Evolutionary conservation across 2,797 vertebrate genomes (phyloP), one percentile per base, ranked within the genome.

Genomic region (Sphenodon punctatus): DNA sequence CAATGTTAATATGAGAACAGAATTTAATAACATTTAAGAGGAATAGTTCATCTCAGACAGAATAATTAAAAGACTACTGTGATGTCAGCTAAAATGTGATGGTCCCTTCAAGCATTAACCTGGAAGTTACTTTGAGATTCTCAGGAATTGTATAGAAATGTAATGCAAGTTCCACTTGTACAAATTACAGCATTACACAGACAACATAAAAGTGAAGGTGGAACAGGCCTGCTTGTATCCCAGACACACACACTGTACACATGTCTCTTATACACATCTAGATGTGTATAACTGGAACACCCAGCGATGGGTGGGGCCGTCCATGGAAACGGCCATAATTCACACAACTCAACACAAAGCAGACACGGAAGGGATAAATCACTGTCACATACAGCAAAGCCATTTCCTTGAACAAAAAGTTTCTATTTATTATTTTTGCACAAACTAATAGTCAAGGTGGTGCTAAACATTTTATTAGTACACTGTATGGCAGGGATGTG

Each of bases 61-160:
- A 94, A 90, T 93, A 93, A 95, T 93, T 90, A 92, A 91, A 92
- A 93, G 87, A 88, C 78, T 48, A 85, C 85, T 91, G 86, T 90
- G 82, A 77, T 68, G 78, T 90, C 86, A 90, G 90, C 92, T 92
- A 77, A 92, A 78, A n/a, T 23, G 71, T 39, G 72, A 56, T 76
- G 78, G 83, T 79, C 91, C 75, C 68, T 75, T 59, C 59, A 39
- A 86, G 71, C 32, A 67, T 67, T 89, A 91, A 91, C 84, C 78
- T 6, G 0, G 12, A 82, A 84, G 41, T 49, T 77, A 69, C 51
- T 87, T 75, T 19, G 4, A 88, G 51, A 85, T 89, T 88, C 53
- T 61, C 22, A 76, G n/a, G n/a, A 73, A 68, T 22, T 51, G 64
- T 75, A 70, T 10, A 25, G 30, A 89, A 83, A 82, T 69, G 76